A percentile compares a stretch with the other conserved stretches of the same genome.
These are phyloP conservation scores for Tridacna gigas DNA, from an alignment of 2,888 invertebrate species.

Conservation along the genomic window DNA sequence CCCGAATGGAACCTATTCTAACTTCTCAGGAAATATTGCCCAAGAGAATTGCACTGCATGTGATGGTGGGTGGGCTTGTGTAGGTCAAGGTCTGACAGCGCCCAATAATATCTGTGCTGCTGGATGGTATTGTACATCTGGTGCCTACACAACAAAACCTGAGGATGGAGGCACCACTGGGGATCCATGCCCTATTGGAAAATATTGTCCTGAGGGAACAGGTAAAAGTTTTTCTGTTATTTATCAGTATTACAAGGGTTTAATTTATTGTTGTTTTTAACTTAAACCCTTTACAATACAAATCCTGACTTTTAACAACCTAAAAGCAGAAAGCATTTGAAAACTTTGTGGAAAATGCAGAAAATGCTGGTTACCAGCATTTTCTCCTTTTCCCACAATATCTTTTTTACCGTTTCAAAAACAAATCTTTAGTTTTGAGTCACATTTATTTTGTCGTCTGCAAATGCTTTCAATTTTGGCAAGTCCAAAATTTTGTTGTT, in stretches of 20 bases:
- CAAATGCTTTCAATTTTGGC: too few relatives aligned
- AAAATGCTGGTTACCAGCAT: too few relatives aligned
- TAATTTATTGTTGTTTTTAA: not conserved
- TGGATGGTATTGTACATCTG: slow-evolving; percentile 81
- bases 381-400: too few relatives aligned
- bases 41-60: slow-evolving; percentile 78
- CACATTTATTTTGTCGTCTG: too few relatives aligned
- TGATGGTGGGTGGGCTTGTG: slow-evolving; percentile 81
- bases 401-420: too few relatives aligned
- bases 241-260: not conserved
- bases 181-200: slow-evolving; percentile 79
- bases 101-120: slow-evolving; percentile 80
- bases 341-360: not conserved
- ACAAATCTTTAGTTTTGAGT: too few relatives aligned
- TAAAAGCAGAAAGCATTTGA: not conserved
- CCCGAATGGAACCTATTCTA: slow-evolving; percentile 82
- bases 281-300: not conserved
- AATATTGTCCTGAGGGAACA: slow-evolving; percentile 81
- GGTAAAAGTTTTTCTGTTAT: slow-evolving; percentile 60
- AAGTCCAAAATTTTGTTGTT: too few relatives aligned
- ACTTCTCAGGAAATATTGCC: slow-evolving; percentile 74
- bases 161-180: slow-evolving; percentile 82
- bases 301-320: not conserved
- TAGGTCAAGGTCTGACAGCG: slow-evolving; percentile 75
- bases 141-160: slow-evolving; percentile 79